Percentiles rank a stretch among this genome's conserved stretches.
Evolutionary conservation across 2,888 invertebrate genomes (phyloP).

Genomic region (Idaea dimidiata): DNA sequence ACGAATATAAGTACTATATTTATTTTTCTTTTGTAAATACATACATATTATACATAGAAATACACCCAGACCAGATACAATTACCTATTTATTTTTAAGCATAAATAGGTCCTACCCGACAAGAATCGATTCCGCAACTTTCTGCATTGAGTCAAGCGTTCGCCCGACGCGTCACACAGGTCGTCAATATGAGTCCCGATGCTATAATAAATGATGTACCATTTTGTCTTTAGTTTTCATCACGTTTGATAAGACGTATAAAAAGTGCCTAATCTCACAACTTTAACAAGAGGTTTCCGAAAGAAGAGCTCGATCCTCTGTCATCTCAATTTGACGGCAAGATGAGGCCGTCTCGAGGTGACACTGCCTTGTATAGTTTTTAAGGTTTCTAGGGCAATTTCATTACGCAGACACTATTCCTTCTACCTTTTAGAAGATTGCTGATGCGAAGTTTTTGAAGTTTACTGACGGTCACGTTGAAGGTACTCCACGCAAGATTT

Average conservation of each 20-base stretch:
- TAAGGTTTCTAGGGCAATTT: conserved; percentile 37
- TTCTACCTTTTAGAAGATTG: not conserved
- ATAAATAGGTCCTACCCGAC: too few relatives aligned
- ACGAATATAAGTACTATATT: too few relatives aligned
- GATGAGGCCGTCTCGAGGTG: conserved; percentile 39
- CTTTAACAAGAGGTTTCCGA: conserved; percentile 24
- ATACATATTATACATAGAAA: too few relatives aligned
- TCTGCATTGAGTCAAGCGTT: too few relatives aligned
- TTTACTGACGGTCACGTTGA: not conserved
- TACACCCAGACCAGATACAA: too few relatives aligned
- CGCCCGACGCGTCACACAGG: too few relatives aligned
- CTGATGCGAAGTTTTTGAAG: conserved; percentile 5
- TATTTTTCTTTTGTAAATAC: too few relatives aligned
- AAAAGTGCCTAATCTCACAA: conserved; percentile 17
- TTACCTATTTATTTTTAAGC: too few relatives aligned
- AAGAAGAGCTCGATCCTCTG: conserved; percentile 43
- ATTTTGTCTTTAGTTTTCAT: too few relatives aligned
- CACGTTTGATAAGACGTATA: not conserved
- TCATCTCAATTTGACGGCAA: conserved; percentile 59
- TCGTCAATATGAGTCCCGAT: too few relatives aligned
- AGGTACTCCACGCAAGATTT: not conserved
- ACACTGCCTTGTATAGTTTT: conserved; percentile 39
- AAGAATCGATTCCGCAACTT: too few relatives aligned
- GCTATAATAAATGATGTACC: too few relatives aligned
- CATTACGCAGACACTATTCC: conserved; percentile 20